Evolutionary conservation across 2,888 invertebrate species (phyloP), one percentile per base, ranked within the genome.

Genomic region (Herminia tarsipennalis): DNA sequence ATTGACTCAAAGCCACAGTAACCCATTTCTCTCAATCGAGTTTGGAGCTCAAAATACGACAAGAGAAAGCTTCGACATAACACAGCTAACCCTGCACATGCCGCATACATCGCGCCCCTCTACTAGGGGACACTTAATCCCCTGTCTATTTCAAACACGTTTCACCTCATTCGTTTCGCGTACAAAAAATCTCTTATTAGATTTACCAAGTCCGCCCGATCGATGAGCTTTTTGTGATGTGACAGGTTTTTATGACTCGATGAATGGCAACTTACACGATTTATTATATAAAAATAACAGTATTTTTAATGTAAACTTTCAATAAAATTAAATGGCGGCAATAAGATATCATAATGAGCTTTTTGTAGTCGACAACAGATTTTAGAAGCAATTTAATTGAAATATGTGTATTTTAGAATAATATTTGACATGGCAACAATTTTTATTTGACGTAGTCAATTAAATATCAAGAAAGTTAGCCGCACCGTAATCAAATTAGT

Each of bases 71-170:
- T 28, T 32, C 46, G 9, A 28, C 13, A 25, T 20, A 34, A 54
- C 30, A 48, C 30, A 39, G 9, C 39, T 29, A 61, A 51, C 53
- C 56, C 58, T 55, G 51, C 65, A 54, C 50, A 53, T 50, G 55
- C 45, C 57, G 55, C 50, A 55, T 53, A 52, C 64, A 56, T 38
- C 46, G 47, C 54, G 54, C 73, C 78, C 86, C 81, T 70, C 70
- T 65, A 66, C 73, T 73, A 81, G 85, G 88, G 89, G 88, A 83
- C 79, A 86, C 81, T 83, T 90, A 89, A 90, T 88, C 90, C 90
- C 87, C 88, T 84, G 90, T 88, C 90, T 88, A 88, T 89, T 87
- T 88, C 88, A 85, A 89, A 91, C 90, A 90, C 89, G 89, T 90
- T 89, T 88, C 82, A 87, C 88, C 82, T 89, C 89, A 89, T 88